Base-by-base conservation (phyloP, 2,888 invertebrate genomes). In the Volucella inanis region DNA sequence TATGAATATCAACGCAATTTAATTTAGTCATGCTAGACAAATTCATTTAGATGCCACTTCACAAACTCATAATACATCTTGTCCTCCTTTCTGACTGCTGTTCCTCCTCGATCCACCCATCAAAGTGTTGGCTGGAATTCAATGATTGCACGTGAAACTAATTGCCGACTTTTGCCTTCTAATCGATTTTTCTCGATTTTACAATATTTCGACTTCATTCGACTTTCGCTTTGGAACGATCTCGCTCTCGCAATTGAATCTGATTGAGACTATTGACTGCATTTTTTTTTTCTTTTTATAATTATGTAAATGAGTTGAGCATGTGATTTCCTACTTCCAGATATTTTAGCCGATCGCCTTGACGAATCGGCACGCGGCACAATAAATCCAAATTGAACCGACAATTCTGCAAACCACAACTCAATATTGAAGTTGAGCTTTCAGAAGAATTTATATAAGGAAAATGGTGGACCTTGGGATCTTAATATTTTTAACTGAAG, bases 141-240 rank as follows among this genome's bases (percentile, higher is more conserved):
- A 79, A 76, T 75, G 79, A 79, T 79, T 70, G 49, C 84, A 84
- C 79, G 70, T 75, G 79, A 18, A 79, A 65, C 79, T 83, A 74
- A 83, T 78, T 83, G 64, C 50, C 45, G 1, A 47, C 10, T 31
- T 12, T 57, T 57, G 57, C 39, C 14, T 31, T 47, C 71, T 55
- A 54, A 45, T 47, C 71, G 57, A 52, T 57, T 59, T 43, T 43
- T 15, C 68, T 83, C 68, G 71, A 82, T 82, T 3, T 31, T 31
- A 2, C 18, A 22, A 22, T 22, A 31, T 31, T 31, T 31, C 31
- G 31, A 31, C 31, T 31, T 31, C 31, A 22, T 22, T 4, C 1
- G 22, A 22, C 22, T 22, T 22, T 22, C 62, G 61, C 47, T 62
- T 82, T 72, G 61, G 49, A 82, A 62, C 31, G 76, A 77, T 77